These are phyloP conservation scores for Panthera tigris DNA, from an alignment of 2,113 vertebrate genomes.

Conservation along the genomic window DNA sequence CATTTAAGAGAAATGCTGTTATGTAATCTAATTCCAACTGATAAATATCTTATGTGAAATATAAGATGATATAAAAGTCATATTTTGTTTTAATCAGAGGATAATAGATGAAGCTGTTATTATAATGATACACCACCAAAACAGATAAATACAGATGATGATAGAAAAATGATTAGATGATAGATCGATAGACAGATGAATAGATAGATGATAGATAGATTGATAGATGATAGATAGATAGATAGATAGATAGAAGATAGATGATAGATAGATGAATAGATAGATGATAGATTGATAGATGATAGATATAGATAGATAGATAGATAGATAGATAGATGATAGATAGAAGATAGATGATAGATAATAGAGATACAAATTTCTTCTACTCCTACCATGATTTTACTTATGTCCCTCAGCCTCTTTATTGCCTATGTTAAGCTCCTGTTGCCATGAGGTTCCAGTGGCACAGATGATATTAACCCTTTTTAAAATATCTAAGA, in stretches of 20 bases:
- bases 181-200: not conserved
- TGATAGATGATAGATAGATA: not conserved
- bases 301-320: not conserved
- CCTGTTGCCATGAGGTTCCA: not conserved
- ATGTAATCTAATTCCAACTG: not conserved
- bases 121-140: not conserved
- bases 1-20: not conserved
- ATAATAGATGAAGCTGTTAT: not conserved
- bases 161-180: not conserved
- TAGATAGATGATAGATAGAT: not conserved
- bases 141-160: not conserved
- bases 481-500: not conserved
- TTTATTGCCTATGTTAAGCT: not conserved
- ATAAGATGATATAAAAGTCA: not conserved
- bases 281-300: not conserved
- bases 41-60: not conserved
- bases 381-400: not conserved
- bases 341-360: not conserved
- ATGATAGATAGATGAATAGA: not conserved
- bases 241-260: not conserved
- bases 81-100: not conserved
- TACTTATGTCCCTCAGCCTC: not conserved
- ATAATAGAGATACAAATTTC: not conserved
- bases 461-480: not conserved
- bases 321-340: not conserved